Conservation (phyloP, 2,113 vertebrate species). For the Naja naja region DNA sequence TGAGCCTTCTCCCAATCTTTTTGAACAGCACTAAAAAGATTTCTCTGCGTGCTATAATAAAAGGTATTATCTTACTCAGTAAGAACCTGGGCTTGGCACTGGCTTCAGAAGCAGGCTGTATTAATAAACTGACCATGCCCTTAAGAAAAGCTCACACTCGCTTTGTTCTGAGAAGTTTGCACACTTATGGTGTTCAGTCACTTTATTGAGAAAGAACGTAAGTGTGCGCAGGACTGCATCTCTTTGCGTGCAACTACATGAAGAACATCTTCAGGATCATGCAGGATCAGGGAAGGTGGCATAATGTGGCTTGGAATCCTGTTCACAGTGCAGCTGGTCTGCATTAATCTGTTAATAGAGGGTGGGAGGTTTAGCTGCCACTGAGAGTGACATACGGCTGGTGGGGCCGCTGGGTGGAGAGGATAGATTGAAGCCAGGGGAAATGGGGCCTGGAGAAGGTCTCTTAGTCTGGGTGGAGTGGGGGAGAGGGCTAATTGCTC, state of each 20-base stretch:
- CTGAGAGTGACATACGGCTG: background rate
- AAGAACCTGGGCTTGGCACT: background rate
- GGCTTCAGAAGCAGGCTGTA: background rate
- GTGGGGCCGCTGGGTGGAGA: background rate
- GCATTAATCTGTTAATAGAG: constrained; percentile 4
- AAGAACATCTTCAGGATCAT: background rate
- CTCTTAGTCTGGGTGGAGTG: background rate
- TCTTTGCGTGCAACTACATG: background rate
- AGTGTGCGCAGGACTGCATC: background rate
- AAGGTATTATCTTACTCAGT: background rate
- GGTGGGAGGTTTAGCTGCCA: background rate
- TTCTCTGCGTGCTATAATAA: background rate
- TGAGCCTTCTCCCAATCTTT: background rate
- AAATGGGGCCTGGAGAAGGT: background rate
- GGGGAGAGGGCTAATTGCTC: background rate
- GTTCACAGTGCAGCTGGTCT: background rate
- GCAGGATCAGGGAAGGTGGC: background rate
- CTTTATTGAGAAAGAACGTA: background rate
- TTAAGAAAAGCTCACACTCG: background rate
- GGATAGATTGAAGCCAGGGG: background rate
- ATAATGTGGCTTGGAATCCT: background rate
- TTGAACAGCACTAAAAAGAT: background rate
- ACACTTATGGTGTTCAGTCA: background rate
- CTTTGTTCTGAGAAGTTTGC: background rate
- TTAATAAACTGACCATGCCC: background rate